Percentiles rank a stretch among this genome's conserved stretches.
phyloP scores from a whole-genome alignment of 2,797 vertebrate species.

The Acestrorhynchus altus region DNA sequence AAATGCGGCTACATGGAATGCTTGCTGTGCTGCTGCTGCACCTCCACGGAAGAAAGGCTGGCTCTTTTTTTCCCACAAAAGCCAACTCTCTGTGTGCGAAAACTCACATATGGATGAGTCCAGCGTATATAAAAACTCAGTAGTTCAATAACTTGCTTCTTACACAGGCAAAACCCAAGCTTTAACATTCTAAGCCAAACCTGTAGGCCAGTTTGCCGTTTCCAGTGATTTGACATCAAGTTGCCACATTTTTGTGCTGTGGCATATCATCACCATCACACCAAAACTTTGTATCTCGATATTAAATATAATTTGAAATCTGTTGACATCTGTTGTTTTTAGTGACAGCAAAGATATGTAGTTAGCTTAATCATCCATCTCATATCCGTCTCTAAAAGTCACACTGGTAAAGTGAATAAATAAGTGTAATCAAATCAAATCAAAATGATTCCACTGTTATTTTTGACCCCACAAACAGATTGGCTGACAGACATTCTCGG shows the following conservation, averaged over 20 bases:
- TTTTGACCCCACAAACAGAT: too few species aligned
- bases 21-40: constrained; percentile 41
- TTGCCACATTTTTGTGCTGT: background rate
- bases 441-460: too few species aligned
- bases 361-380: background rate
- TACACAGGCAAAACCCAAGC: background rate
- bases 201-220: background rate
- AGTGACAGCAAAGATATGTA: background rate
- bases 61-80: background rate
- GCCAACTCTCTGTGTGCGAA: constrained; percentile 16
- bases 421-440: background rate
- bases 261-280: too few species aligned
- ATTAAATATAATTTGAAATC: too few species aligned
- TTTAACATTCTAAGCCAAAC: background rate
- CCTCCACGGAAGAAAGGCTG: constrained; percentile 17
- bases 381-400: too few species aligned
- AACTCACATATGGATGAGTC: constrained; percentile 34
- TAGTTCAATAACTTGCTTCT: background rate
- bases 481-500: too few species aligned
- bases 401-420: background rate
- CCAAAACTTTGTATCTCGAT: too few species aligned
- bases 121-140: constrained; percentile 16
- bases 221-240: background rate
- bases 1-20: constrained; percentile 46
- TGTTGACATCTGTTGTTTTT: too few species aligned